phyloP scores from a whole-genome alignment of 2,888 invertebrate species.

The Gerosis bhagava region DNA sequence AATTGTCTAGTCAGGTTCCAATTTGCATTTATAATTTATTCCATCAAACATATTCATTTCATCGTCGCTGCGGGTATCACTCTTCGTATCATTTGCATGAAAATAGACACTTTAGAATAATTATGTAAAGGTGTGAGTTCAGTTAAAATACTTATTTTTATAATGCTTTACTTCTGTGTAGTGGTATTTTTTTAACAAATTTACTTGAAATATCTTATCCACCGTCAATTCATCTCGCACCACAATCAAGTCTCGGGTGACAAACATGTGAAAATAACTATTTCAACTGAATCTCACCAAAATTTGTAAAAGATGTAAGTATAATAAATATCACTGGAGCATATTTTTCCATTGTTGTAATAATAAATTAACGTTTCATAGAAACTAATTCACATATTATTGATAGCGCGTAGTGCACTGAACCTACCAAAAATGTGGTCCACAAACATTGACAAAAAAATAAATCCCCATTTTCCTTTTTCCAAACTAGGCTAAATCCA shows the following conservation, averaged over 20 bases:
- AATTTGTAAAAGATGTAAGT: conserved; percentile 54
- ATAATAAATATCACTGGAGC: conserved; percentile 61
- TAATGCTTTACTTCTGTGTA: conserved; percentile 4
- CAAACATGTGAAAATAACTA: conserved; percentile 15
- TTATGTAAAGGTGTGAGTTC: conserved; percentile 40
- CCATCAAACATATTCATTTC: conserved; percentile 29
- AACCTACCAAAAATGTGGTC: conserved; percentile 39
- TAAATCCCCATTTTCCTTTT: conserved; percentile 13
- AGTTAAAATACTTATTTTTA: conserved; percentile 31
- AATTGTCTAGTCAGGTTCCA: conserved; percentile 73
- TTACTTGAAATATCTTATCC: conserved; percentile 5
- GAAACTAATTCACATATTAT: conserved; percentile 39
- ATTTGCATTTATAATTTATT: conserved; percentile 79
- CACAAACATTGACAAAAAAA: conserved; percentile 27
- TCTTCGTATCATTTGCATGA: conserved; percentile 72
- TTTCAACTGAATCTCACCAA: conserved; percentile 24
- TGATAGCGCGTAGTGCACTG: conserved; percentile 37
- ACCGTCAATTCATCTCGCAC: too few species aligned
- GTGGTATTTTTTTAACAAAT: conserved; percentile 16
- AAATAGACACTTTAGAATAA: conserved; percentile 49
- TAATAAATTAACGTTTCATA: conserved; percentile 39
- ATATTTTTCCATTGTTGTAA: conserved; percentile 72
- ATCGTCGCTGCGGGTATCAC: conserved; percentile 1
- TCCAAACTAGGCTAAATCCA: conserved; percentile 18
- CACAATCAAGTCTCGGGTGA: background rate